Percentiles rank a stretch among this genome's conserved stretches.
Evolutionary conservation across 2,888 invertebrate species (phyloP).

Genomic region (Diarsia dahlii): DNA sequence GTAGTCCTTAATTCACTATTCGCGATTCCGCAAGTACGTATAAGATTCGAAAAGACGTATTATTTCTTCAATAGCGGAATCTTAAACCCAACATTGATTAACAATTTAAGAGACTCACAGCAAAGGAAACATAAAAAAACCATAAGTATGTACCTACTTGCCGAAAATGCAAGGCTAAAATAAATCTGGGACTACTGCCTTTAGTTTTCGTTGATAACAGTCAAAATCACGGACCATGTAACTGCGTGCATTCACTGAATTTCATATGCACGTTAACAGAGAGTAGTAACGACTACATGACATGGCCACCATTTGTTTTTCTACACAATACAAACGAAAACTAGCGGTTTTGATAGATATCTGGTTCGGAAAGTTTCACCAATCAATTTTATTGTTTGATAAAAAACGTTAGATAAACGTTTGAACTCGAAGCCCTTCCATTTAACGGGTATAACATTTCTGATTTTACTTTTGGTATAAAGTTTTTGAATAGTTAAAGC

Average conservation of each 20-base stretch:
- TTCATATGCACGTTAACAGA: constrained; percentile 26
- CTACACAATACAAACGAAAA: constrained; percentile 37
- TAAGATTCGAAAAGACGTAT: background rate
- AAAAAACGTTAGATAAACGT: constrained; percentile 29
- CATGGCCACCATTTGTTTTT: constrained; percentile 39
- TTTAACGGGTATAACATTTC: constrained; percentile 7
- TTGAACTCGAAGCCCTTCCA: background rate
- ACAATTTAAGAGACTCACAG: background rate
- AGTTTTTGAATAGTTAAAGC: background rate
- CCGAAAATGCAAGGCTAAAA: background rate
- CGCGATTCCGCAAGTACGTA: background rate
- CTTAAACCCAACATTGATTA: background rate
- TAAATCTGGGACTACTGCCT: constrained; percentile 37
- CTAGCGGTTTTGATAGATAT: constrained; percentile 33
- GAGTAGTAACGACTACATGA: constrained; percentile 27
- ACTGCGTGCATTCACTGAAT: constrained; percentile 50
- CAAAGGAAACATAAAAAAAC: background rate
- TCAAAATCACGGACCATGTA: constrained; percentile 46
- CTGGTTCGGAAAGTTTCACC: constrained; percentile 52
- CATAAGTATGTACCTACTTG: background rate
- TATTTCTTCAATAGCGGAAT: background rate
- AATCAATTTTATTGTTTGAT: constrained; percentile 42
- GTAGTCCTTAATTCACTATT: background rate
- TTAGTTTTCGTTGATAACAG: background rate
- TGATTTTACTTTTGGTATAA: constrained; percentile 14